Evolutionary conservation across 1,140 invertebrate species (phyloP).

Genomic region (Cheumatopsyche charites): DNA sequence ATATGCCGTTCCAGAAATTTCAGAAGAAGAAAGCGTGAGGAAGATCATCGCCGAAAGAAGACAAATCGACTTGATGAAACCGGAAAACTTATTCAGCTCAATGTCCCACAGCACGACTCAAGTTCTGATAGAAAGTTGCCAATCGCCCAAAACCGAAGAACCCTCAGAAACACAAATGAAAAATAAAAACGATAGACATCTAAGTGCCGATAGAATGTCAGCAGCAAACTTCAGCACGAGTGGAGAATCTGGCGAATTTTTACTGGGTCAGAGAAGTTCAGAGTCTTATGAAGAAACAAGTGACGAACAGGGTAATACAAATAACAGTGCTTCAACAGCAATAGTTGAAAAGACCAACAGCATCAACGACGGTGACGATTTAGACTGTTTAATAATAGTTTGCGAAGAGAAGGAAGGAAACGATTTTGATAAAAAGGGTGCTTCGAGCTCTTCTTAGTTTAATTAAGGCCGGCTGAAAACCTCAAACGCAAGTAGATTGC

Average conservation of each 20-base stretch:
- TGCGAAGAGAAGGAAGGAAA: conserved; percentile 42
- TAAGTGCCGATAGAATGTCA: conserved; percentile 47
- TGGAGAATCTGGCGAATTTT: conserved; percentile 45
- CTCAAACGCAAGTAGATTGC: no score
- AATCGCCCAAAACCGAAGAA: conserved; percentile 43
- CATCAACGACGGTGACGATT: conserved; percentile 47
- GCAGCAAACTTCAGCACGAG: conserved; percentile 47
- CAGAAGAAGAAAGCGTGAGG: conserved; percentile 58
- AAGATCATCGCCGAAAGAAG: conserved; percentile 60
- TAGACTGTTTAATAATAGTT: conserved; percentile 46
- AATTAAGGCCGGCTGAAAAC: conserved; percentile 27
- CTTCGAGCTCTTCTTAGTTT: conserved; percentile 35
- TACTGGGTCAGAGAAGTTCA: conserved; percentile 44
- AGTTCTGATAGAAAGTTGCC: conserved; percentile 47
- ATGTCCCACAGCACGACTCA: conserved; percentile 41
- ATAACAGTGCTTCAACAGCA: conserved; percentile 47
- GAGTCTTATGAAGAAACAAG: conserved; percentile 47
- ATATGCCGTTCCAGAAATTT: conserved; percentile 28
- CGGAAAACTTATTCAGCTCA: conserved; percentile 49
- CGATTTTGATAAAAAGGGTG: conserved; percentile 31
- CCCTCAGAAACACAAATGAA: conserved; percentile 30
- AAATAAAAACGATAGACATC: conserved; percentile 41
- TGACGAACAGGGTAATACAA: conserved; percentile 45
- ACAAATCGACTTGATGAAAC: conserved; percentile 56
- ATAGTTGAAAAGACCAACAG: conserved; percentile 47